Conservation (phyloP, 2,888 invertebrate genomes). For the Agonopterix arenella region DNA sequence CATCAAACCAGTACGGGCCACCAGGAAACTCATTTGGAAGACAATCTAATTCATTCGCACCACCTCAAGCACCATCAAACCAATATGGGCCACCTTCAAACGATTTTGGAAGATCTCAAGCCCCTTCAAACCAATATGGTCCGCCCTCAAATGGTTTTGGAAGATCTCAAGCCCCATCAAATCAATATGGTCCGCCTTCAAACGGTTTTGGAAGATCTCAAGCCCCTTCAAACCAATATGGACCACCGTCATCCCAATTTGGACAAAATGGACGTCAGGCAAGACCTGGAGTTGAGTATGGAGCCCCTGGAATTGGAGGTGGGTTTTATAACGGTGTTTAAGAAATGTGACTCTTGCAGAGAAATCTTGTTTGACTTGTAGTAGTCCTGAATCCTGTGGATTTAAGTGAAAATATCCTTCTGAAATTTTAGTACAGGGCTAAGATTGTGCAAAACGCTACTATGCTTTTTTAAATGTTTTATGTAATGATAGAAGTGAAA, state of each 20-base stretch:
- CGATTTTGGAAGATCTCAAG: neutral
- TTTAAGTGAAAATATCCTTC: too few relatives aligned
- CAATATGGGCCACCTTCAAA: conserved; percentile 18
- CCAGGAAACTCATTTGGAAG: conserved; percentile 21
- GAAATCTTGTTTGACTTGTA: neutral
- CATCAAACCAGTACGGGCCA: conserved; percentile 49
- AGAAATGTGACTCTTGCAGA: too few relatives aligned
- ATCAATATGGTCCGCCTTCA: conserved; percentile 12
- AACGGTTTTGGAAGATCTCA: conserved; percentile 1
- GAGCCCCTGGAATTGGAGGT: conserved; percentile 6
- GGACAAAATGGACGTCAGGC: neutral
- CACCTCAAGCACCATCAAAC: conserved; percentile 11
- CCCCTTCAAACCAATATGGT: conserved; percentile 22
- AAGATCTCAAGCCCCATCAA: neutral
- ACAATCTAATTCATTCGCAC: conserved; percentile 1
- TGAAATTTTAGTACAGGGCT: too few relatives aligned
- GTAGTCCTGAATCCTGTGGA: too few relatives aligned
- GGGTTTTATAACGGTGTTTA: too few relatives aligned
- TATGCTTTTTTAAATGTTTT: too few relatives aligned
- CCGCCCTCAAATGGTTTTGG: conserved; percentile 4
- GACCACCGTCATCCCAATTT: conserved; percentile 7
- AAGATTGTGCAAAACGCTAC: too few relatives aligned
- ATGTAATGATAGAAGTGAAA: too few relatives aligned
- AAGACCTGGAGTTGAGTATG: neutral
- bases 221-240: conserved; percentile 21